These are phyloP conservation scores for Poicephalus gulielmi DNA, from an alignment of 2,113 vertebrate species.

Conservation along the genomic window DNA sequence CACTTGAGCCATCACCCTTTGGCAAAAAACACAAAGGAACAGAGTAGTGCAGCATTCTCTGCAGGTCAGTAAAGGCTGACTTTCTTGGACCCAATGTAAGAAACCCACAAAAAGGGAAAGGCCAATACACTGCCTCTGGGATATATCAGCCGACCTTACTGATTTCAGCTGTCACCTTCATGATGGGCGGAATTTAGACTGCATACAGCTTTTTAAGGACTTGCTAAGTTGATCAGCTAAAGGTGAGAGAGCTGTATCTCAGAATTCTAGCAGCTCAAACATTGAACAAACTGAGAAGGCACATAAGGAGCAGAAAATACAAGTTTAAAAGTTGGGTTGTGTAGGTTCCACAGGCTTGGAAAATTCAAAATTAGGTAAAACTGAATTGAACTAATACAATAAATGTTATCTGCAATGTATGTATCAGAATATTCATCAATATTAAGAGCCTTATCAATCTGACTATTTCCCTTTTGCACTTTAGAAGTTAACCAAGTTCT, in stretches of 20 bases:
- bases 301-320: neutral
- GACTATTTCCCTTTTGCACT: neutral
- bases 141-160: accelerated
- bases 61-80: neutral
- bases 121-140: neutral
- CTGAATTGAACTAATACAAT: neutral
- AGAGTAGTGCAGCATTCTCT: neutral
- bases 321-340: neutral
- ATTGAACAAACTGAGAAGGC: neutral
- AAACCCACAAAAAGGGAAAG: neutral
- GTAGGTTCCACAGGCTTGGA: neutral
- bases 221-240: neutral
- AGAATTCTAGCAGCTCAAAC: neutral
- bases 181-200: neutral
- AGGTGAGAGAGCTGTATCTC: neutral
- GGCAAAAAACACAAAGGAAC: neutral
- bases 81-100: neutral
- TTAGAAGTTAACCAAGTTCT: neutral
- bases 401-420: neutral
- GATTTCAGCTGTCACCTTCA: neutral
- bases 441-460: neutral
- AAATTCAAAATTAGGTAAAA: neutral
- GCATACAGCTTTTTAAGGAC: neutral
- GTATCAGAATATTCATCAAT: neutral
- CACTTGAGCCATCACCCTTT: neutral